Evolutionary conservation across 1,140 invertebrate species (phyloP), one percentile per base, ranked within the genome.

Genomic region (Heliothis subflexa): DNA sequence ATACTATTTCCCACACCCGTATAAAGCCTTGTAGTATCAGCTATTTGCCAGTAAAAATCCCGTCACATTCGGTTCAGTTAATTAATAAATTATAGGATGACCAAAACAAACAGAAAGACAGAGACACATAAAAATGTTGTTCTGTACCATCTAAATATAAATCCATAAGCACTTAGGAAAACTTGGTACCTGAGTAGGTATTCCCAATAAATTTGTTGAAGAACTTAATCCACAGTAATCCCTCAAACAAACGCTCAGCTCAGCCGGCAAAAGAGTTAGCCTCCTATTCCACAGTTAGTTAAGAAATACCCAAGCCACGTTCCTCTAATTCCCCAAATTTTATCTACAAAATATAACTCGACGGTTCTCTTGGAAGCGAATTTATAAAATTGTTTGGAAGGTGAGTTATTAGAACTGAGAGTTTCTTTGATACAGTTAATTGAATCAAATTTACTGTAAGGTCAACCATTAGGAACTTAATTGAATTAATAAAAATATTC

Each of bases 331-430:
- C 55, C 77, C 59, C 62, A 78, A 78, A 78, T 64, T 72, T 64
- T 72, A 72, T 78, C 72, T 55, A 57, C 33, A 55, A 78, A 70
- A 78, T 78, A 40, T 68, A 79, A 66, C 57, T 55, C 68, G 18
- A 55, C 25, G 21, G 21, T 28, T 71, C 50, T 71, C 50, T 18
- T n/a, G 25, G 50, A 55, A 49, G 52, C 2, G 25, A 71, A 55
- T 40, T 70, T 71, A 10, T 14, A 33, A 55, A 55, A 55, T 55
- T 40, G 25, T 71, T 71, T 55, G 54, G 21, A 71, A 55, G 68
- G 50, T 55, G 50, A 59, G 33, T 47, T 59, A 59, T 73, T 49
- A 73, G 5, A 49, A 54, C 33, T 71, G 28, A 71, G 28, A 71
- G 28, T 55, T 55, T 55, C 68, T 71, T 71, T 71, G 50, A 71